Evolutionary conservation across 1,140 invertebrate species (phyloP), one percentile per base, ranked within the genome.

Genomic region (Lamellibrachia luymesi): DNA sequence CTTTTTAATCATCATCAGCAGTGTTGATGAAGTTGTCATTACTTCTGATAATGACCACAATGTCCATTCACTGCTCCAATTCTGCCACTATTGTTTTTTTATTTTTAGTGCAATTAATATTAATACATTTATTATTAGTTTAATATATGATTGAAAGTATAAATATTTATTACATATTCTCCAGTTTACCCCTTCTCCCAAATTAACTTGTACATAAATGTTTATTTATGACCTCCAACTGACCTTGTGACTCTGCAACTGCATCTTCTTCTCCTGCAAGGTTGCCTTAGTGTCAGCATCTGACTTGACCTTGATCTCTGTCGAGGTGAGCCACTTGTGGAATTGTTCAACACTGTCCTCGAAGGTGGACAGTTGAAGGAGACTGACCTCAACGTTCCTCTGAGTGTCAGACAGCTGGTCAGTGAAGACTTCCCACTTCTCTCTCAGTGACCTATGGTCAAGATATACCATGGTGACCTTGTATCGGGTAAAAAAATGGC

Each of bases 221-320:
- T 27, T 17, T 10, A 4, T 49, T 13, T n/a, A 91, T 27, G 90
- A 91, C 50, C 50, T 91, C 25, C 4, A 80, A 80, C 93, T 90
- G 93, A 99, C 98, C 96, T 98, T 98, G 95, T 99, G 98, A 95
- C 98, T 99, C 95, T 99, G 98, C 25, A 99, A 96, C 95, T 99
- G 98, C 0, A 98, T 98, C 94, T 98, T 97, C 96, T 99, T 99
- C 95, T 99, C 98, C 96, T 99, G 98, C 49, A 99, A 96, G 0
- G 98, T 98, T 0, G 98, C 97, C 96, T 99, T 99, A 1, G 98
- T 96, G 96, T 99, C 98, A 0, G 98, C 98, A 94, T 99, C 98
- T 94, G 98, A 97, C 94, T 98, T 98, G 97, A 99, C 98, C 2
- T 98, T 98, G 94, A 97, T 97, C 96, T 99, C 98, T 10, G 99